Percentiles rank a stretch among this genome's conserved stretches.
phyloP scores from a whole-genome alignment of 1,140 invertebrate genomes.

The Bursaphelenchus mucronatus region DNA sequence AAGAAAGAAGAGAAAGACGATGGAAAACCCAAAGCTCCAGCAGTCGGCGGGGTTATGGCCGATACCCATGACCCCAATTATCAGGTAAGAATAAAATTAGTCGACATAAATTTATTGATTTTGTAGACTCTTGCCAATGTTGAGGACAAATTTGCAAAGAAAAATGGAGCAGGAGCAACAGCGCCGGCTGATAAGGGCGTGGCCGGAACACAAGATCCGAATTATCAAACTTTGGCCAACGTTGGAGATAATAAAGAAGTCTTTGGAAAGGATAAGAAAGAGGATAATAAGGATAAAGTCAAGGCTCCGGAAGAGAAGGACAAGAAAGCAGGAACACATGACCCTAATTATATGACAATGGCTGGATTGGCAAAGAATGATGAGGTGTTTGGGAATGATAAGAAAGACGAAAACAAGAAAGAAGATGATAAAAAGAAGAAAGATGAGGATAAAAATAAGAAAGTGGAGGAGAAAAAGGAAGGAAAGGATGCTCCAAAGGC shows the following conservation, averaged over 20 bases:
- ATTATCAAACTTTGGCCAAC: conserved; percentile 5
- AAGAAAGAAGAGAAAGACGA: neutral
- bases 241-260: neutral
- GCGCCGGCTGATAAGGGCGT: conserved; percentile 1
- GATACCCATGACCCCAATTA: conserved; percentile 1
- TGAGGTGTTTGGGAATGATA: no score
- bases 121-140: no score
- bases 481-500: no score
- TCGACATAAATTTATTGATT: no score
- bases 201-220: conserved; percentile 19
- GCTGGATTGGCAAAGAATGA: no score
- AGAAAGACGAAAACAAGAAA: no score
- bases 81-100: neutral
- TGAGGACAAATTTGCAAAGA: no score
- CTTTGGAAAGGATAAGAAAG: conserved; percentile 10
- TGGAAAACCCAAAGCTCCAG: neutral
- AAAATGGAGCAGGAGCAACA: neutral
- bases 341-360: conserved; percentile 1
- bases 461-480: no score
- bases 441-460: no score
- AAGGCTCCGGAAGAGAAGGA: neutral
- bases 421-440: no score
- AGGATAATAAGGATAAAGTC: neutral
- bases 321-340: conserved; percentile 2
- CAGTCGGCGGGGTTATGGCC: neutral